These are phyloP conservation scores for Cabera pusaria DNA, from an alignment of 2,888 invertebrate species.

Conservation along the genomic window DNA sequence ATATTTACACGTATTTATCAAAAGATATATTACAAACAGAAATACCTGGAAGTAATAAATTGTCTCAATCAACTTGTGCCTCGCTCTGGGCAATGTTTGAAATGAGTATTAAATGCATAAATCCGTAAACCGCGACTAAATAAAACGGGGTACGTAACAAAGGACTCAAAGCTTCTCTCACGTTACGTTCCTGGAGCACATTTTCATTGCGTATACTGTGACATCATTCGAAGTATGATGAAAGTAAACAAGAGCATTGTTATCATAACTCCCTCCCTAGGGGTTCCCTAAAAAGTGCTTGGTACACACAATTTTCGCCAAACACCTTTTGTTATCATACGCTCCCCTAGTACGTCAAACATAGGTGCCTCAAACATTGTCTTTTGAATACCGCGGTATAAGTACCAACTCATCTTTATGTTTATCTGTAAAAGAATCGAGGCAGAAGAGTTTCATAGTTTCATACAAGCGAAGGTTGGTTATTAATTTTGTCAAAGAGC, in stretches of 20 bases:
- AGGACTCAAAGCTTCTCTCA: constrained; percentile 27
- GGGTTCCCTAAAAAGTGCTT: constrained; percentile 42
- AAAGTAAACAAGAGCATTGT: constrained; percentile 52
- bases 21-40: no score
- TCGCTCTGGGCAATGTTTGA: no score
- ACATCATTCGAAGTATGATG: constrained; percentile 44
- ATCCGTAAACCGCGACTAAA: neutral
- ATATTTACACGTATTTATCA: no score
- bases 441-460: no score
- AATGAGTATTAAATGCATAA: no score
- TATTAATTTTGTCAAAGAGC: no score
- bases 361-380: constrained; percentile 27
- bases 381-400: constrained; percentile 29
- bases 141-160: constrained; percentile 22
- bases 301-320: constrained; percentile 42
- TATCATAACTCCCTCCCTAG: constrained; percentile 39
- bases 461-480: no score
- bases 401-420: constrained; percentile 25
- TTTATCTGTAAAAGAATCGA: neutral
- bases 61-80: no score
- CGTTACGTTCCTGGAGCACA: constrained; percentile 36
- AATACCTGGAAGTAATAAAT: no score
- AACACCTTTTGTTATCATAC: constrained; percentile 44
- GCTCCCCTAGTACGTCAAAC: constrained; percentile 24
- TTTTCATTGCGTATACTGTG: constrained; percentile 40